Evolutionary conservation across 2,888 invertebrate genomes (phyloP), one percentile per base, ranked within the genome.

Genomic region (Nebria brevicollis): DNA sequence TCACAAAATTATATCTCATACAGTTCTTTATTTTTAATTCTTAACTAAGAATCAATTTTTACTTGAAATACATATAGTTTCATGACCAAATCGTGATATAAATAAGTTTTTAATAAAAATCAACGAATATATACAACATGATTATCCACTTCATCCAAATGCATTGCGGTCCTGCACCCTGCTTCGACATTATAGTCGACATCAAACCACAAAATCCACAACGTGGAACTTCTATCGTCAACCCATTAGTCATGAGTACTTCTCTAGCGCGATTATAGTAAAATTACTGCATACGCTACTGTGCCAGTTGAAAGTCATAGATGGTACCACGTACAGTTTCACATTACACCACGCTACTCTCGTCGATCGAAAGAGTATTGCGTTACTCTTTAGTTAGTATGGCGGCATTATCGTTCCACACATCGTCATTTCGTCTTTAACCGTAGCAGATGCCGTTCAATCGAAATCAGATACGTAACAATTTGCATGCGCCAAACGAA

Each of bases 391-490:
- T 13, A 54, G 54, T 54, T 13, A 13, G 4, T 54, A 8, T 8
- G 54, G 1, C 7, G 20, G 20, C 7, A 8, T 68, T 68, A 13
- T 68, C 10, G 20, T 68, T 68, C n/a, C 26, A 26, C 68, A 26
- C 20, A 68, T 20, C n/a, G 68, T 41, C 43, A 13, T 13, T 34
- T 42, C 10, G 72, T 20, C 73, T 73, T 42, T 41, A 26, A 43
- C 41, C 26, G 43, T 73, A 34, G n/a, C 41, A 41, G 10, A 26
- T 15, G 73, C 15, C 43, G 42, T 41, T 41, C 73, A 54, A 73
- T 73, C 42, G 73, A 73, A 73, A 73, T 73, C 73, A 73, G 73
- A 73, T 34, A 73, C 73, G 41, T 41, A 43, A 73, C 73, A 73
- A 73, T 73, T 73, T 73, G 15, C 73, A 13, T 73, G 68, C n/a